Evolutionary conservation across 1,140 invertebrate species (phyloP).

Genomic region (Papilio polytes): DNA sequence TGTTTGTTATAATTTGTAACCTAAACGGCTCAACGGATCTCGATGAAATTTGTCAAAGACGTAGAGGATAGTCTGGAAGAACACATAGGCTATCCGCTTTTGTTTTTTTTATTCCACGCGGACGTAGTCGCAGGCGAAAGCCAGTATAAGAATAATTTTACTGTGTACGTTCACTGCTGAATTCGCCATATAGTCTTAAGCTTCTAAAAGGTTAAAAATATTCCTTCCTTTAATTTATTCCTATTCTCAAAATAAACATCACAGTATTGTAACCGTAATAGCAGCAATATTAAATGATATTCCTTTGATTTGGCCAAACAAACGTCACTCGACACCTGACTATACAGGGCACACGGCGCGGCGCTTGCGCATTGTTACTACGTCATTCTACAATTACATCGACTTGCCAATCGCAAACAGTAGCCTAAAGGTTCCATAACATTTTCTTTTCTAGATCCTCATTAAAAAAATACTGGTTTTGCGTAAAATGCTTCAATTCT

Average conservation of each 20-base stretch:
- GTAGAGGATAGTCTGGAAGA: too few relatives aligned
- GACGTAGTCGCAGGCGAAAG: too few relatives aligned
- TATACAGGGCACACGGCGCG: conserved; percentile 50
- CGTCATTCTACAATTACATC: conserved; percentile 59
- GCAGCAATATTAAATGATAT: conserved; percentile 60
- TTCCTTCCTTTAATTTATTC: neutral
- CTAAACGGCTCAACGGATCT: too few relatives aligned
- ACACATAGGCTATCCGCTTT: too few relatives aligned
- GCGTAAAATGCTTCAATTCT: too few relatives aligned
- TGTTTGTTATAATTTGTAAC: too few relatives aligned
- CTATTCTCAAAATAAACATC: neutral
- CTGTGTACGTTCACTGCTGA: too few relatives aligned
- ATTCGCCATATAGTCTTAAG: neutral
- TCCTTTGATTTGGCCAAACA: conserved; percentile 72
- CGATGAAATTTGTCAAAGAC: too few relatives aligned
- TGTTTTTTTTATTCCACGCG: too few relatives aligned
- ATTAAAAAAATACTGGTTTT: too few relatives aligned
- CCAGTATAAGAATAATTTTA: too few relatives aligned
- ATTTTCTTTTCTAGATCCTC: neutral
- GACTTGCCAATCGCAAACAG: neutral
- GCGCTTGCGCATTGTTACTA: conserved; percentile 66
- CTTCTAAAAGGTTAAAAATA: neutral
- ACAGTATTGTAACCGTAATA: conserved; percentile 39
- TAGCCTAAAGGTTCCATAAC: neutral
- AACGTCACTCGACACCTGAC: conserved; percentile 57